Conservation (phyloP, 1,140 invertebrate genomes). For the Chrysoperla carnea region DNA sequence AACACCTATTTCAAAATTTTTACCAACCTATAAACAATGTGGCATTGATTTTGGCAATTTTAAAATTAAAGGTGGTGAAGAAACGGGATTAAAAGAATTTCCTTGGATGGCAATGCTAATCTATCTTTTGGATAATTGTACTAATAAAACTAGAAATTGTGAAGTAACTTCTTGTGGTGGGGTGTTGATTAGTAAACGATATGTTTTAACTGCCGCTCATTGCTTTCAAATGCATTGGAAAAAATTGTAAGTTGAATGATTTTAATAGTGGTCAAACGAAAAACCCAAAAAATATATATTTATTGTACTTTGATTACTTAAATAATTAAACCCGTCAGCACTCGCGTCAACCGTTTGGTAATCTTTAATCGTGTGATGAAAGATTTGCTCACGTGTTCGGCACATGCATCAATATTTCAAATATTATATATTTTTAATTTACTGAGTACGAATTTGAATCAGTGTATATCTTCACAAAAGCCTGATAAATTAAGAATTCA, state of each 20-base stretch:
- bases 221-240: slow-evolving; percentile 18
- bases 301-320: not conserved
- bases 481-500: too few species aligned
- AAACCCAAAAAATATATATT: not conserved
- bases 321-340: not conserved
- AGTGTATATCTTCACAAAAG: too few species aligned
- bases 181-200: slow-evolving; percentile 34
- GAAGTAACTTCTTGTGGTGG: slow-evolving; percentile 32
- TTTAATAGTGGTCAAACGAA: not conserved
- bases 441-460: not conserved
- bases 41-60: slow-evolving; percentile 3
- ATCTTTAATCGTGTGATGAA: not conserved
- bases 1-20: not conserved
- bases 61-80: slow-evolving; percentile 16
- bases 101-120: slow-evolving; percentile 38
- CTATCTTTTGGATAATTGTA: slow-evolving; percentile 20
- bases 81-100: slow-evolving; percentile 23
- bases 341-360: too few species aligned
- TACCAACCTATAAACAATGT: not conserved
- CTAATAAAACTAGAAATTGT: too few species aligned
- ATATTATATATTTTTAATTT: not conserved
- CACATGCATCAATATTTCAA: not conserved
- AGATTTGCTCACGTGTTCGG: not conserved
- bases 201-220: slow-evolving; percentile 52
- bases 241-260: not conserved